Percentiles rank a stretch among this genome's conserved stretches.
Evolutionary conservation across 2,797 vertebrate genomes (phyloP).

Genomic region (Lagocephalus sceleratus): DNA sequence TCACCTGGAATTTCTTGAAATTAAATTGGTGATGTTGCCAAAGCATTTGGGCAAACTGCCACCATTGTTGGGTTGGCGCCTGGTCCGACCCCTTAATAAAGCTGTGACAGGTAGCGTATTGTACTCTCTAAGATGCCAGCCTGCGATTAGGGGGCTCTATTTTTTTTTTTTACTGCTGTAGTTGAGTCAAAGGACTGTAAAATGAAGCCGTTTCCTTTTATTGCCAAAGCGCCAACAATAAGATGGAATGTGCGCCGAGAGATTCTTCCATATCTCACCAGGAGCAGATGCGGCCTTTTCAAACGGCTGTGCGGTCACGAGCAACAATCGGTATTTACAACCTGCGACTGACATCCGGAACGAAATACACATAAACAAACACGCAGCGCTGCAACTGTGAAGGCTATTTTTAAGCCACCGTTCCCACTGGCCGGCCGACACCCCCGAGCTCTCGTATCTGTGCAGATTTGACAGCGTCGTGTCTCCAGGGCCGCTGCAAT

Average conservation of each 20-base stretch:
- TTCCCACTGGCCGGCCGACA: constrained; percentile 58
- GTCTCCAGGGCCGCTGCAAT: constrained; percentile 33
- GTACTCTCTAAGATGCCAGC: constrained; percentile 34
- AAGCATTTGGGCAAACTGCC: neutral
- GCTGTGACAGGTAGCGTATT: constrained; percentile 25
- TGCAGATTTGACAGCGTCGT: constrained; percentile 47
- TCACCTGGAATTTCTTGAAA: neutral
- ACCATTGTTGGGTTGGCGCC: neutral
- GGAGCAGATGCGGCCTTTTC: constrained; percentile 5
- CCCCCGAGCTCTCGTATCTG: constrained; percentile 61
- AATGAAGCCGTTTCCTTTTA: constrained; percentile 51
- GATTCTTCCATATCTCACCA: constrained; percentile 31
- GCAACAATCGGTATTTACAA: constrained; percentile 31
- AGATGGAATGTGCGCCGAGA: constrained; percentile 26
- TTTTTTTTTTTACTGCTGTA: constrained; percentile 46
- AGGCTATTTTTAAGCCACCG: constrained; percentile 58
- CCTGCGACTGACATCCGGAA: constrained; percentile 12
- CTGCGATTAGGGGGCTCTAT: constrained; percentile 21
- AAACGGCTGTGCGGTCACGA: constrained; percentile 20
- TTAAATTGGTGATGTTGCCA: neutral
- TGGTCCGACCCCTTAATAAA: constrained; percentile 10
- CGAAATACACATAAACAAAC: constrained; percentile 1
- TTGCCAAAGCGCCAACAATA: constrained; percentile 54
- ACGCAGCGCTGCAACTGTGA: constrained; percentile 1
- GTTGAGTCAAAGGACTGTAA: constrained; percentile 54